Evolutionary conservation across 2,797 vertebrate genomes (phyloP).

Genomic region (Sebastes iracundus): DNA sequence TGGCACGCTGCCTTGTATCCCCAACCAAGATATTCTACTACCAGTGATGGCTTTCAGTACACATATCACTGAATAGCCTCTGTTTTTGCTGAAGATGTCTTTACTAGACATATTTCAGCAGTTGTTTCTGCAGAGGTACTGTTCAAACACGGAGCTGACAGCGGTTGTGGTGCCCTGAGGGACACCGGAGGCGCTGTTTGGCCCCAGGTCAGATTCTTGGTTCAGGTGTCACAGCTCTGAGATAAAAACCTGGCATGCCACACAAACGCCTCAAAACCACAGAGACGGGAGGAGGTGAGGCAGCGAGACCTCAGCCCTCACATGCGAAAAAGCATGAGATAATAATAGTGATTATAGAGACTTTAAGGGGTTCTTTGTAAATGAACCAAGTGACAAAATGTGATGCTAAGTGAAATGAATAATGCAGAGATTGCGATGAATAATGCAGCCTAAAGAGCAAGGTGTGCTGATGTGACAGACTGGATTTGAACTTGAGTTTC

Average conservation of each 20-base stretch:
- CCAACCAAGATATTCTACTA: not conserved
- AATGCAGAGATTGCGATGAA: slow-evolving; percentile 62
- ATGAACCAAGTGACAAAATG: slow-evolving; percentile 56
- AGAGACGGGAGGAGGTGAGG: not conserved
- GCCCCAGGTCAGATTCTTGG: slow-evolving; percentile 54
- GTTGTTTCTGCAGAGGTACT: slow-evolving; percentile 18
- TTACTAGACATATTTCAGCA: slow-evolving; percentile 27
- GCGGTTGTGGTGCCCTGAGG: slow-evolving; percentile 29
- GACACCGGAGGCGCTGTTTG: slow-evolving; percentile 44
- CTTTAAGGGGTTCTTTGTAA: slow-evolving; percentile 29
- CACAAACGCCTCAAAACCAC: slow-evolving; percentile 53
- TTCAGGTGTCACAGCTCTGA: slow-evolving; percentile 67
- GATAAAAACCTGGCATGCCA: slow-evolving; percentile 50
- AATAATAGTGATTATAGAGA: not conserved
- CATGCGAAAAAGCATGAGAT: not conserved
- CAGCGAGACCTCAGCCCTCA: slow-evolving; percentile 5
- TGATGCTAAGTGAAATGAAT: slow-evolving; percentile 59
- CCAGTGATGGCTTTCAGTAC: not conserved
- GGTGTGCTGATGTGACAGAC: slow-evolving; percentile 56
- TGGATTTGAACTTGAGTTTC: slow-evolving; percentile 66
- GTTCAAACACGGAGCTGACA: slow-evolving; percentile 59
- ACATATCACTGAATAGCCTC: not conserved
- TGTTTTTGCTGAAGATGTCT: slow-evolving; percentile 39
- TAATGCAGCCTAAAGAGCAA: slow-evolving; percentile 64
- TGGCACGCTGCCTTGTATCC: slow-evolving; percentile 34